Conservation (phyloP, 1,140 invertebrate genomes). For the Leptopilina boulardi region DNA sequence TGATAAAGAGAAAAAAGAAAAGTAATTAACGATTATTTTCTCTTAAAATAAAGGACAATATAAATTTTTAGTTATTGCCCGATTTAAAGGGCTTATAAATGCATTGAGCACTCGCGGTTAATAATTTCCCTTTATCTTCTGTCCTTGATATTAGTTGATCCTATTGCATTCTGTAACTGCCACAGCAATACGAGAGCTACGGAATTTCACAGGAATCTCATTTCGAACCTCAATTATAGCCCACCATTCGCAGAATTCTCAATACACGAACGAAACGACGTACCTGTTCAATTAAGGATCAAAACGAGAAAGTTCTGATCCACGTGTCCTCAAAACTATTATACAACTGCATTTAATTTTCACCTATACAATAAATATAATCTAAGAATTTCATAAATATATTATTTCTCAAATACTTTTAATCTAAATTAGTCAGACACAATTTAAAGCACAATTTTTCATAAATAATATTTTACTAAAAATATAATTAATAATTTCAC, state of each 20-base stretch:
- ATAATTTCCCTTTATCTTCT: neutral
- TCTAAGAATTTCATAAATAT: no score
- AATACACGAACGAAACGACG: slow-evolving; percentile 22
- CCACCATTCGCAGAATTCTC: slow-evolving; percentile 16
- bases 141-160: slow-evolving; percentile 28
- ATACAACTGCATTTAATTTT: neutral
- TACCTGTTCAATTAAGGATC: slow-evolving; percentile 4
- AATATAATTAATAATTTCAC: no score
- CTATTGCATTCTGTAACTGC: slow-evolving; percentile 26
- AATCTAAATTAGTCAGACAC: no score
- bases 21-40: no score
- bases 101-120: neutral
- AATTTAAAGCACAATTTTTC: no score
- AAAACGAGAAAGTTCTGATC: slow-evolving; percentile 8
- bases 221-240: slow-evolving; percentile 32
- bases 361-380: neutral
- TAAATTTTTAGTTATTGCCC: neutral
- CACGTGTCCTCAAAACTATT: slow-evolving; percentile 18
- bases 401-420: no score
- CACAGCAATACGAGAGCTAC: slow-evolving; percentile 17
- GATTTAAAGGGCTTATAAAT: neutral
- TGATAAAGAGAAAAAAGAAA: no score
- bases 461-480: no score
- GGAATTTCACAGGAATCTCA: slow-evolving; percentile 25
- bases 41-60: neutral